phyloP scores from a whole-genome alignment of 2,888 invertebrate species.

The Euspilapteryx auroguttella region DNA sequence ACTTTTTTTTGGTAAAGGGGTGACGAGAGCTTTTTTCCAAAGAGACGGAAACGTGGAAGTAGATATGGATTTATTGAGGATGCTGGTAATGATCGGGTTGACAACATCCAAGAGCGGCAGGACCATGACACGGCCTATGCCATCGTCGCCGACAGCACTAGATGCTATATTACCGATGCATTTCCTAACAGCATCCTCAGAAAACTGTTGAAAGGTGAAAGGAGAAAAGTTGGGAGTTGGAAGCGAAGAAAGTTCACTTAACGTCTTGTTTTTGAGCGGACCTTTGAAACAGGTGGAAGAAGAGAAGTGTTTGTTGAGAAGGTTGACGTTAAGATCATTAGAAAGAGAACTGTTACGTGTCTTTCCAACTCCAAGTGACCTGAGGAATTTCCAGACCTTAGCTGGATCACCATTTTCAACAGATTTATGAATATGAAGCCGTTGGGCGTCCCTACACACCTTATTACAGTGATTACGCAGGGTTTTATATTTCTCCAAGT shows the following conservation, averaged over 20 bases:
- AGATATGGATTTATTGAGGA: constrained; percentile 9
- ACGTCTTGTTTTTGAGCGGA: not conserved
- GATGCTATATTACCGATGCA: constrained; percentile 5
- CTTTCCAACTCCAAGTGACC: not conserved
- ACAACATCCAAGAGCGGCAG: too few species aligned
- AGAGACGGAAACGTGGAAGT: constrained; percentile 7
- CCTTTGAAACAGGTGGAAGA: not conserved
- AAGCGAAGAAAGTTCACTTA: not conserved
- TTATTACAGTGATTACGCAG: too few species aligned
- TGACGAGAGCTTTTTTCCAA: too few species aligned
- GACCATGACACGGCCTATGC: constrained; percentile 3
- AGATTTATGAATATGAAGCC: not conserved
- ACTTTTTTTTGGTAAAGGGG: too few species aligned
- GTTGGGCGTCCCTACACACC: constrained; percentile 2
- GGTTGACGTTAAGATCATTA: too few species aligned
- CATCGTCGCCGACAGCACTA: too few species aligned
- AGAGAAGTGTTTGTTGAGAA: too few species aligned
- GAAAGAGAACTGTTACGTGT: not conserved
- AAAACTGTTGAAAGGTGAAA: too few species aligned
- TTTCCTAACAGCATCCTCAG: constrained; percentile 8
- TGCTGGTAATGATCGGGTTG: too few species aligned
- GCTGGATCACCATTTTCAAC: too few species aligned
- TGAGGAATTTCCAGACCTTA: constrained; percentile 2
- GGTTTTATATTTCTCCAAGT: not conserved
- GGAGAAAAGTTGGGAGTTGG: not conserved